A percentile compares a stretch with the other conserved stretches of the same genome.
phyloP scores from a whole-genome alignment of 2,888 invertebrate genomes.

The Ormyrus labotus region DNA sequence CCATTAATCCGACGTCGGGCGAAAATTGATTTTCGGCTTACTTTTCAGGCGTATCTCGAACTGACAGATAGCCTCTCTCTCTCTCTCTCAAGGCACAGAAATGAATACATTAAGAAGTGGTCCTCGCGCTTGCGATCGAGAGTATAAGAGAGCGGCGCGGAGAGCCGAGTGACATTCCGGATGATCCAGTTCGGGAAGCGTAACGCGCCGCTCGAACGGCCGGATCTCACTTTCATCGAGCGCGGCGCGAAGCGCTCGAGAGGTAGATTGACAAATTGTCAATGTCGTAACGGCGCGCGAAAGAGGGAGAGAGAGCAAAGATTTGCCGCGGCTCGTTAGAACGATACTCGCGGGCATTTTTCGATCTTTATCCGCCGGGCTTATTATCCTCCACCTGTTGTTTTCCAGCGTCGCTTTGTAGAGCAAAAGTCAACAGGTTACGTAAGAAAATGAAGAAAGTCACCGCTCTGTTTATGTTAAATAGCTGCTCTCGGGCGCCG shows the following conservation, averaged over 20 bases:
- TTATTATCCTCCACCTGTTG: conserved; percentile 2
- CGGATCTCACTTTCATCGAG: conserved; percentile 39
- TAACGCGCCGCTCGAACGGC: neutral
- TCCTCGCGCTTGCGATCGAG: neutral
- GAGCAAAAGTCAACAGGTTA: neutral
- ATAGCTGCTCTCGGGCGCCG: no score
- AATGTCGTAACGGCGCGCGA: conserved; percentile 30
- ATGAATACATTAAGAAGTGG: no score
- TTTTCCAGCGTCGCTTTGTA: neutral
- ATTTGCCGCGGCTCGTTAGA: neutral
- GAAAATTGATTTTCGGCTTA: neutral
- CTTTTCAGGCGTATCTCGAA: neutral
- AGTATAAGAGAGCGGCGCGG: conserved; percentile 8
- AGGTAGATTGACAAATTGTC: conserved; percentile 33
- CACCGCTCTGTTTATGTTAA: no score
- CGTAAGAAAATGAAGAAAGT: conserved; percentile 7
- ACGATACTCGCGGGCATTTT: neutral
- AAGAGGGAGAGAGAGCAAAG: no score
- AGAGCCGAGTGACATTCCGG: conserved; percentile 25
- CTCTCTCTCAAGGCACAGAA: neutral
- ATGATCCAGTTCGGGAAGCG: conserved; percentile 30
- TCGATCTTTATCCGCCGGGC: neutral
- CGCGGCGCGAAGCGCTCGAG: conserved; percentile 8
- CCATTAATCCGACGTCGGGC: neutral
- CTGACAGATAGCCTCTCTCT: neutral